phyloP scores from a whole-genome alignment of 2,797 vertebrate species.

The Neosilurus hyrtlii region DNA sequence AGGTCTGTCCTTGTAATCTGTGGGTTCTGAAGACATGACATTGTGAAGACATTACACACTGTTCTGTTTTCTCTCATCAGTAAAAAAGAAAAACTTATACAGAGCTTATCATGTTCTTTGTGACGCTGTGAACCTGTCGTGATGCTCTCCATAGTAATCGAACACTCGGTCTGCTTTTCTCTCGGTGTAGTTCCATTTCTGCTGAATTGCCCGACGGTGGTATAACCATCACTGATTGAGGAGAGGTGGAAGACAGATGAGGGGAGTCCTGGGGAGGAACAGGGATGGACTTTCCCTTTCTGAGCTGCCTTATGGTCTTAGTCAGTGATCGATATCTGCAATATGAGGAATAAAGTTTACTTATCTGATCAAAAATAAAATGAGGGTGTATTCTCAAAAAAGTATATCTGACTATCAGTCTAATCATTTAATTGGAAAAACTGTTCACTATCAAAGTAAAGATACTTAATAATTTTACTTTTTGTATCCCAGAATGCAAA shows the following conservation, averaged over 20 bases:
- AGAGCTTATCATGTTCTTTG: neutral
- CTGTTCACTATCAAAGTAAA: neutral
- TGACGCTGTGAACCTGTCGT: constrained; percentile 60
- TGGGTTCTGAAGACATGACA: constrained; percentile 54
- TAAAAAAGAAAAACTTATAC: neutral
- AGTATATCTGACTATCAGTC: neutral
- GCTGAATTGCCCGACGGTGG: neutral
- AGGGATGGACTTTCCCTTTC: neutral
- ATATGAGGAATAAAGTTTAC: constrained; percentile 2
- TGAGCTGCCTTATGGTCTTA: constrained; percentile 49
- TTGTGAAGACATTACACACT: neutral
- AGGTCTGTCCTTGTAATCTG: constrained; percentile 67
- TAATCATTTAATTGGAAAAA: neutral
- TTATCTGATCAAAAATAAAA: neutral
- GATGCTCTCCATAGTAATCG: constrained; percentile 61
- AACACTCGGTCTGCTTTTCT: constrained; percentile 38
- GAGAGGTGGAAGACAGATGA: constrained; percentile 6
- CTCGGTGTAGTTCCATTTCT: constrained; percentile 21
- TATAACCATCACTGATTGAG: neutral
- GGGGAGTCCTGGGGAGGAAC: constrained; percentile 32
- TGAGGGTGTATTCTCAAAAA: neutral
- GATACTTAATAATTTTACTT: constrained; percentile 59
- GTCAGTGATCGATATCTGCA: constrained; percentile 62
- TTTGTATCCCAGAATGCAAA: constrained; percentile 55
- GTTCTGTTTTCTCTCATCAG: neutral